Base-by-base conservation (phyloP, 2,797 vertebrate genomes). In the Clarias pachynema region DNA sequence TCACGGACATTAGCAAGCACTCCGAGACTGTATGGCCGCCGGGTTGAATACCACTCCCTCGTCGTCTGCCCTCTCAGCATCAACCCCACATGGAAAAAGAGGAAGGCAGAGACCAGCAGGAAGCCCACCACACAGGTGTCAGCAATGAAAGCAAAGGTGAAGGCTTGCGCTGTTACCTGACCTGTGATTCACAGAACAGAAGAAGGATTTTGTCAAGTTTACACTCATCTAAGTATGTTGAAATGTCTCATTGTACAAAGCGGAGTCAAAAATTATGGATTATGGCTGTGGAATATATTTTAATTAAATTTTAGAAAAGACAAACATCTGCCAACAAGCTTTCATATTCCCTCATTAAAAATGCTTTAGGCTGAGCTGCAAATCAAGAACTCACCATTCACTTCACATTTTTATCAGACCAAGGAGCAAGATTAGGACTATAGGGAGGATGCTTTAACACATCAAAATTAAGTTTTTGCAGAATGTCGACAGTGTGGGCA, bases 111-210 rank as follows among this genome's bases (percentile, higher is more conserved):
- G 0, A 97, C 97, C 68, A 97, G 90, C 70, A 98, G 92, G 24
- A 96, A 96, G 14, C 97, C 97, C 24, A 96, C 96, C 12, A 97
- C 94, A 0, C 97, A 98, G 0, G 96, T 97, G 91, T 97, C 96
- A 0, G 96, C 96, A 31, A 96, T 96, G 88, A 97, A 97, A 73
- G 96, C 96, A 7, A 96, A 96, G 40, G 94, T 87, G 60, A 97
- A 96, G 34, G 95, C 93, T 7, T 91, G 91, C 0, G 95, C 89
- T 0, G 95, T 94, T 80, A 97, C 96, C 83, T 97, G 96, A 81
- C 96, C 96, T 97, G 83, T 40, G 9, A 74, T 20, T 24, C 75
- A 7, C 63, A 53, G 70, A 72, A 85, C 62, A 87, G 10, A 84
- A 63, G 12, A 3, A 80, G 3, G 72, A 87, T 10, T 49, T 79